These are phyloP conservation scores for Chrysochloris asiatica DNA, from an alignment of 2,113 vertebrate genomes.

Conservation along the genomic window DNA sequence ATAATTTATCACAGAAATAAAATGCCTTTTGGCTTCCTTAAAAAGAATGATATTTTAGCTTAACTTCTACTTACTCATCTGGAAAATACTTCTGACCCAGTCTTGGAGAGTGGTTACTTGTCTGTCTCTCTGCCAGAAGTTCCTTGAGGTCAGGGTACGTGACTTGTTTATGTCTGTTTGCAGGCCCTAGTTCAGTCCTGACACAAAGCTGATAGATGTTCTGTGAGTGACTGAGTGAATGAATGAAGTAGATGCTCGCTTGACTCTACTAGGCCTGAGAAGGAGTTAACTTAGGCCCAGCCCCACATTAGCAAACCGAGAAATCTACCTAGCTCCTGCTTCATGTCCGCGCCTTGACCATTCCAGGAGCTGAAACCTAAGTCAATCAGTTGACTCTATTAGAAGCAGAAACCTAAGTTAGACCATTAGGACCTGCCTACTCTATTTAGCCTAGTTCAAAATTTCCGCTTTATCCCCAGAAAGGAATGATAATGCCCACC, in stretches of 20 bases:
- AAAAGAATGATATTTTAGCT: background rate
- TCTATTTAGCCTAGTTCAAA: background rate
- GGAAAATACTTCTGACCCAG: background rate
- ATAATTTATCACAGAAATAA: slow-evolving; percentile 20
- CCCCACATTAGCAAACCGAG: background rate
- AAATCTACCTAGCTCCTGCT: background rate
- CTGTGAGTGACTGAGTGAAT: background rate
- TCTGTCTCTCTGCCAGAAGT: background rate
- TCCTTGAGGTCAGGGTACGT: background rate
- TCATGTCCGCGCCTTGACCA: background rate
- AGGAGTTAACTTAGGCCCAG: background rate
- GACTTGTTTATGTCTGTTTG: background rate
- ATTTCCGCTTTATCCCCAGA: background rate
- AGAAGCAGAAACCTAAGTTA: background rate
- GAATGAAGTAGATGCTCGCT: background rate
- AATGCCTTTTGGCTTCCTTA: background rate
- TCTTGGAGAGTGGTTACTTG: background rate
- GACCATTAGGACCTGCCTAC: background rate
- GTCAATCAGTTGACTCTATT: background rate
- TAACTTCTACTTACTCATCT: background rate
- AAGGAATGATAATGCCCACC: background rate
- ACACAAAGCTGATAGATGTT: background rate
- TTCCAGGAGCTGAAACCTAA: background rate
- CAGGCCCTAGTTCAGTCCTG: background rate
- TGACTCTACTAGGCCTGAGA: background rate